Base-by-base conservation (phyloP, 2,888 invertebrate species). In the Drosophila bunnanda region DNA sequence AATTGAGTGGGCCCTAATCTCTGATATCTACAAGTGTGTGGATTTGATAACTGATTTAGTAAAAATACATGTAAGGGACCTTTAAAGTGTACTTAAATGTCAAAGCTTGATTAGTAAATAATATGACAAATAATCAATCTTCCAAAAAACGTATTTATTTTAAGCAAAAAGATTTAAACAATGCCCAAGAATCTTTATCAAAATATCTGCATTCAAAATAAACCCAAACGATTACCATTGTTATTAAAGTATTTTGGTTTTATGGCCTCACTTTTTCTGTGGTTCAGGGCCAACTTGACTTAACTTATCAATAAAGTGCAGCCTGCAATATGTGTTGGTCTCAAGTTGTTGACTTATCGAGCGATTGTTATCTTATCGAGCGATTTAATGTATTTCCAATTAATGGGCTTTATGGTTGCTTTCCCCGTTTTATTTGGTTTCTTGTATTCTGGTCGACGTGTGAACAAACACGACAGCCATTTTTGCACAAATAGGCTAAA, bases 321-420 rank as follows among this genome's bases (percentile, higher is more conserved):
- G 55, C 34, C 53, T 78, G 66, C 83, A 66, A 34, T 48, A 34
- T 39, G 46, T 54, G 32, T 43, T 36, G 15, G 60, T 34, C 46
- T 56, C 22, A 54, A 13, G 28, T 61, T 9, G 15, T 52, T 52
- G 32, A 43, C n/a, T 32, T 44, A n/a, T n/a, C n/a, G n/a, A n/a
- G n/a, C n/a, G n/a, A n/a, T n/a, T n/a, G n/a, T n/a, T 86, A 83
- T 83, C 82, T 83, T 83, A 83, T 83, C 82, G 55, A 38, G 30
- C 38, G 76, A 65, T 80, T 61, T 78, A 78, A 65, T 80, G 71
- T 72, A 68, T 75, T 77, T 58, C 48, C 38, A 68, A 74, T 70
- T 58, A 46, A 68, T 53, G 34, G 34, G 7, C 30, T 58, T 56
- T 65, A 32, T 53, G 44, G 38, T 39, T 44, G 58, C 53, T 60